Evolutionary conservation across 2,888 invertebrate genomes (phyloP).

Genomic region (Pachycephus smyrnensis): DNA sequence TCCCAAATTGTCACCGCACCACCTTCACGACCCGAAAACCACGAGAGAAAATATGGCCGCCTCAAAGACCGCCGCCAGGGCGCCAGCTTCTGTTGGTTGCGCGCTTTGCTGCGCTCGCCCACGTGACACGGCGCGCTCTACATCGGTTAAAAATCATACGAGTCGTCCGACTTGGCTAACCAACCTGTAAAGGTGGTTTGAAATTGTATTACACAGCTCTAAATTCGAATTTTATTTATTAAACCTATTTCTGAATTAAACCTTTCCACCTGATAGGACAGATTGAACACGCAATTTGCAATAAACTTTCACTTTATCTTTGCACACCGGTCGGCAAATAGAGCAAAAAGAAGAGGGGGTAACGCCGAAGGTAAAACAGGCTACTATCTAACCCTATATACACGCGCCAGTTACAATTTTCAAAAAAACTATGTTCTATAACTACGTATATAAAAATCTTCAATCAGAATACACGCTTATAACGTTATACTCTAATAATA

Average conservation of each 20-base stretch:
- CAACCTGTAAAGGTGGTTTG: not conserved
- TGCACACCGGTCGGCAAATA: not conserved
- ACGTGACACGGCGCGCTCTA: not conserved
- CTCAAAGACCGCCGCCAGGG: constrained; percentile 47
- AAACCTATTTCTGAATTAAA: not conserved
- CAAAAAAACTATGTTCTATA: not conserved
- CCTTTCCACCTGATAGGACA: not conserved
- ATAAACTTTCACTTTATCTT: not conserved
- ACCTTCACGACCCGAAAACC: constrained; percentile 52
- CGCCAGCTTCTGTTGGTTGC: constrained; percentile 30
- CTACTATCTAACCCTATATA: not conserved
- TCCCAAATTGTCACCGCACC: constrained; percentile 55
- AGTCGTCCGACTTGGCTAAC: not conserved
- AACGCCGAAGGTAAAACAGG: not conserved
- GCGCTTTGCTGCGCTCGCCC: constrained; percentile 1
- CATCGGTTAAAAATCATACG: not conserved
- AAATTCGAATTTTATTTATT: not conserved
- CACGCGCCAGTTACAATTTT: not conserved
- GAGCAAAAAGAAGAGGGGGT: not conserved
- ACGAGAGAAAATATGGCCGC: constrained; percentile 63
- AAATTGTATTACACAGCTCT: not conserved
- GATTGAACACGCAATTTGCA: not conserved
- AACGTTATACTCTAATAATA: not conserved
- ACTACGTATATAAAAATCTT: not conserved
- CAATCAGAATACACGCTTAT: not conserved